Conservation (phyloP, 1,140 invertebrate genomes). For the Sycobia sp. region DNA sequence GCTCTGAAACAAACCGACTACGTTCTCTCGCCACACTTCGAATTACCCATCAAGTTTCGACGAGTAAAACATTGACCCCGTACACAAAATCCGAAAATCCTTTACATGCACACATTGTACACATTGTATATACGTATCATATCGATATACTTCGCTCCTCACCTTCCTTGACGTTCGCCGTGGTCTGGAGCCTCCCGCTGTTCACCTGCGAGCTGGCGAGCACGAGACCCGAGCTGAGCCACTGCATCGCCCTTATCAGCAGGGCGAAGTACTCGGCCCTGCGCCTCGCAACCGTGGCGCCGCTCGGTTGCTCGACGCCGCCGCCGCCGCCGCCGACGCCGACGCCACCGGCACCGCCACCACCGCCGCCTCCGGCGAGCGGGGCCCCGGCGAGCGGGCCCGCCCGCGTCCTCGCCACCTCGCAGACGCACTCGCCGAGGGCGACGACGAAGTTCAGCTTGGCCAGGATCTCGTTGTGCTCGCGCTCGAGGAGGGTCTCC, state of each 20-base stretch:
- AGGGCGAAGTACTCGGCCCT: slow-evolving; percentile 91
- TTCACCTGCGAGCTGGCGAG: slow-evolving; percentile 89
- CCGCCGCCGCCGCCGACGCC: no score
- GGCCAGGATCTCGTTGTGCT: slow-evolving; percentile 91
- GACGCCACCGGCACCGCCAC: no score
- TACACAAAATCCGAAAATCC: no score
- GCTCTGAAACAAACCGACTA: no score
- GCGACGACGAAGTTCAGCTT: slow-evolving; percentile 93
- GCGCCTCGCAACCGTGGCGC: slow-evolving; percentile 60
- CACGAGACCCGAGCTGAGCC: slow-evolving; percentile 89
- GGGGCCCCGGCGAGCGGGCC: slow-evolving; percentile 72
- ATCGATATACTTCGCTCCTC: no score
- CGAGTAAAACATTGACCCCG: no score
- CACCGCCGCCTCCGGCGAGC: no score
- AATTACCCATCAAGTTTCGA: no score
- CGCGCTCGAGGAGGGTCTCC: slow-evolving; percentile 91
- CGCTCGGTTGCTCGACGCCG: slow-evolving; percentile 48
- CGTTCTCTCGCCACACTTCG: no score
- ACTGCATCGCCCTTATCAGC: slow-evolving; percentile 86
- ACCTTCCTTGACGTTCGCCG: slow-evolving; percentile 88
- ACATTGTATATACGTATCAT: no score
- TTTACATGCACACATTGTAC: no score
- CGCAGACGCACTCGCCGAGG: slow-evolving; percentile 87
- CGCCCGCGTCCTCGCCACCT: slow-evolving; percentile 78
- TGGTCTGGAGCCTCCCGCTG: slow-evolving; percentile 82